Base-by-base conservation (phyloP, 2,797 vertebrate genomes). In the Leuciscus waleckii region DNA sequence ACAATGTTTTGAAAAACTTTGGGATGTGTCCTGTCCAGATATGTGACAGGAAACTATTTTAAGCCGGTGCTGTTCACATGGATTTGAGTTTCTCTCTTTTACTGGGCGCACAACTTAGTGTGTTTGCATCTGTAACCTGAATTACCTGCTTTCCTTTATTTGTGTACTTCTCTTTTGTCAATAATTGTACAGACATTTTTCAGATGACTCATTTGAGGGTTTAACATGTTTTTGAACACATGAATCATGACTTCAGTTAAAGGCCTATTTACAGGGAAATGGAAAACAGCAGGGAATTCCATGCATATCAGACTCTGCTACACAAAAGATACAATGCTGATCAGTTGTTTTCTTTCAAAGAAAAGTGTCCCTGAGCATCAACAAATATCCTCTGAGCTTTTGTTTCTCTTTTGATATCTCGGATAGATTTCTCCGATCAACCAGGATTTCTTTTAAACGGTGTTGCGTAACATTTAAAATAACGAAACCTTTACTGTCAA, bases 71-170 rank as follows among this genome's bases (percentile, higher is more conserved):
- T 43, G 14, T 26, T 79, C 2, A 67, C 10, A 23, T 67, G 41
- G 19, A 14, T 67, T 49, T n/a, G 39, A 80, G 61, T 79, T 67
- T 49, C 9, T 65, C 8, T 32, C 17, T 32, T 26, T 23, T 23
- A 10, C 4, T 29, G 29, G 6, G 3, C 0, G 26, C n/a, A 41
- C 19, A 46, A 16, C 21, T 17, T 1, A 65, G 14, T 35, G 32
- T 8, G 32, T 67, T 76, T 39, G 37, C 3, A 2, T 80, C 32
- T 71, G 8, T 71, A 85, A 73, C 83, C 77, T 73, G 83, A 73
- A 51, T 35, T 65, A 80, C 83, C 83, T 68, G 82, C 29, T 83
- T 35, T 19, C 35, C 32, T 73, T 10, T 85, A 46, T 61, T 35
- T 32, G 61, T 79, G 37, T 37, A 2, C 29, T 71, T 58, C 13